A percentile compares a stretch with the other conserved stretches of the same genome.
Conservation (phyloP, 2,888 invertebrate genomes). For the Argyra leucocephala region DNA sequence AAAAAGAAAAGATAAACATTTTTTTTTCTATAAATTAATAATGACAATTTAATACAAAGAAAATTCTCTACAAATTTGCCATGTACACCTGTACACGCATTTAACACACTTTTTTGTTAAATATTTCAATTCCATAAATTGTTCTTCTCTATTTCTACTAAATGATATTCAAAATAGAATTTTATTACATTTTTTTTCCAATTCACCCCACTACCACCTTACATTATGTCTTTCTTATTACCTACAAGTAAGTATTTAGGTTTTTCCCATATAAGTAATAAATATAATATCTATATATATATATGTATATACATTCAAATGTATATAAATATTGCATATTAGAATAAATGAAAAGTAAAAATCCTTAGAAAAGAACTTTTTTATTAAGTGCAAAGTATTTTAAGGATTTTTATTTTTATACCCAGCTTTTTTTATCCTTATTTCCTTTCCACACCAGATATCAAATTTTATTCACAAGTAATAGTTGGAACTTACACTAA, state of each 20-base stretch:
- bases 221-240: no score
- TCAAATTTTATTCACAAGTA: no score
- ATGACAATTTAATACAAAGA: no score
- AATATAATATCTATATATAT: background rate
- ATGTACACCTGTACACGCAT: background rate
- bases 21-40: no score
- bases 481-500: no score
- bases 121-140: background rate
- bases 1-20: no score
- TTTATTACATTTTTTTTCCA: background rate
- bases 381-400: constrained; percentile 2
- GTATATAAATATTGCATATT: background rate
- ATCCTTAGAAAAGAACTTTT: background rate
- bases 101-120: background rate
- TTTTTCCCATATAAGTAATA: background rate
- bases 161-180: background rate
- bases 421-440: background rate
- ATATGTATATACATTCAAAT: background rate
- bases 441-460: no score
- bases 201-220: background rate
- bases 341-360: background rate
- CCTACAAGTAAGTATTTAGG: no score
- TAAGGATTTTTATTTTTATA: background rate
- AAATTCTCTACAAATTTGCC: background rate
- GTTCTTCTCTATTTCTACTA: background rate